Percentiles rank a stretch among this genome's conserved stretches.
Evolutionary conservation across 2,888 invertebrate species (phyloP).

Genomic region (Microctonus brassicae): DNA sequence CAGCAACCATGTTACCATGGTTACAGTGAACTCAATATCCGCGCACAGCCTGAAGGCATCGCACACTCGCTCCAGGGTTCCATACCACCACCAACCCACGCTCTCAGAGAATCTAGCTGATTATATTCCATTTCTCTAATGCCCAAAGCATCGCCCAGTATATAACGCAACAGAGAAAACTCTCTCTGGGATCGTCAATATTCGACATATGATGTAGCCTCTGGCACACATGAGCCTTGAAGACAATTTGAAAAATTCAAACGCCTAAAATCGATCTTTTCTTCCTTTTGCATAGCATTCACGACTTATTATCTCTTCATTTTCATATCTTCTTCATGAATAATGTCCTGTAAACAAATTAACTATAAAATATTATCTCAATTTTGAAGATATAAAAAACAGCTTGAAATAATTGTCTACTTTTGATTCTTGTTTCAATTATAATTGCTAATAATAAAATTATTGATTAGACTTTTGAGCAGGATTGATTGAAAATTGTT

Average conservation of each 20-base stretch:
- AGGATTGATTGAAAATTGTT: not conserved
- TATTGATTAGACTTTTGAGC: too few species aligned
- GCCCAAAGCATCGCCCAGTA: slow-evolving; percentile 49
- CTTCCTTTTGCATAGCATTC: not conserved
- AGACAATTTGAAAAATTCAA: slow-evolving; percentile 63
- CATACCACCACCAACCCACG: slow-evolving; percentile 66
- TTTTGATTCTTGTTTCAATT: too few species aligned
- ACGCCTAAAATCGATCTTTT: slow-evolving; percentile 39
- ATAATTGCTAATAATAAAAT: too few species aligned
- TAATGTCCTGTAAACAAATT: too few species aligned
- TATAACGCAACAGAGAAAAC: slow-evolving; percentile 21
- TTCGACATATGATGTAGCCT: slow-evolving; percentile 62
- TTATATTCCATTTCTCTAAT: slow-evolving; percentile 69
- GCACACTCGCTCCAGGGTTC: slow-evolving; percentile 61
- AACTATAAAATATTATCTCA: too few species aligned
- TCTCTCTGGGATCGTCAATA: slow-evolving; percentile 36
- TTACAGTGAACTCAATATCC: slow-evolving; percentile 69
- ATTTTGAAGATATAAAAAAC: too few species aligned
- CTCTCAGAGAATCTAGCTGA: slow-evolving; percentile 64
- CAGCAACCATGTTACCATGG: slow-evolving; percentile 61
- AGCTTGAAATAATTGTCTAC: too few species aligned
- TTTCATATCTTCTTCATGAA: too few species aligned
- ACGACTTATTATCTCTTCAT: not conserved
- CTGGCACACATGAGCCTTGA: slow-evolving; percentile 57
- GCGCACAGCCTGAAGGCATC: slow-evolving; percentile 54